phyloP scores from a whole-genome alignment of 2,797 vertebrate species.

The Schizopygopsis malacanthus region DNA sequence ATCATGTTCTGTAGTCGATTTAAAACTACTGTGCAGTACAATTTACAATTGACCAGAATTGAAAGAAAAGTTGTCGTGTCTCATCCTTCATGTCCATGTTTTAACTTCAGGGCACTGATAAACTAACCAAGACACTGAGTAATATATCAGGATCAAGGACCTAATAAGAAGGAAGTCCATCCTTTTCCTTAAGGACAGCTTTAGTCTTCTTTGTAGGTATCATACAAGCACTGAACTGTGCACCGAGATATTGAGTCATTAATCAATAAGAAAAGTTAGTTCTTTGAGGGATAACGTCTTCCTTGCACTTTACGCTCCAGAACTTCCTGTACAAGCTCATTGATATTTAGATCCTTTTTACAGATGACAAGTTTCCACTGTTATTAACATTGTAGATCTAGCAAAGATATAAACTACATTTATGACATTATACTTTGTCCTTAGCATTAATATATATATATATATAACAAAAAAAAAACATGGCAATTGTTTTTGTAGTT shows the following conservation, averaged over 20 bases:
- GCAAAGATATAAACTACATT: too few species aligned
- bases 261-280: constrained; percentile 22
- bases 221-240: neutral
- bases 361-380: neutral
- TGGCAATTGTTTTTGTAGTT: neutral
- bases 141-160: constrained; percentile 18
- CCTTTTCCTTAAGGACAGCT: constrained; percentile 6
- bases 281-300: neutral
- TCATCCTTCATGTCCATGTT: neutral
- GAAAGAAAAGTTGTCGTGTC: neutral
- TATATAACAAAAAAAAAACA: too few species aligned
- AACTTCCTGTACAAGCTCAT: neutral
- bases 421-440: too few species aligned
- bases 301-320: neutral
- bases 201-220: constrained; percentile 5
- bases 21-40: neutral
- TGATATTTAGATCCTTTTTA: constrained; percentile 27
- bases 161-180: constrained; percentile 17
- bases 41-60: neutral
- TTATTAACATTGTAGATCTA: too few species aligned
- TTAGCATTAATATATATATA: too few species aligned
- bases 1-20: neutral
- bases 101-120: neutral
- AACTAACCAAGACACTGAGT: neutral
- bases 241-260: constrained; percentile 20